A percentile compares a stretch with the other conserved stretches of the same genome.
These are phyloP conservation scores for Pollachius pollachius DNA, from an alignment of 2,113 vertebrate species.

Conservation along the genomic window DNA sequence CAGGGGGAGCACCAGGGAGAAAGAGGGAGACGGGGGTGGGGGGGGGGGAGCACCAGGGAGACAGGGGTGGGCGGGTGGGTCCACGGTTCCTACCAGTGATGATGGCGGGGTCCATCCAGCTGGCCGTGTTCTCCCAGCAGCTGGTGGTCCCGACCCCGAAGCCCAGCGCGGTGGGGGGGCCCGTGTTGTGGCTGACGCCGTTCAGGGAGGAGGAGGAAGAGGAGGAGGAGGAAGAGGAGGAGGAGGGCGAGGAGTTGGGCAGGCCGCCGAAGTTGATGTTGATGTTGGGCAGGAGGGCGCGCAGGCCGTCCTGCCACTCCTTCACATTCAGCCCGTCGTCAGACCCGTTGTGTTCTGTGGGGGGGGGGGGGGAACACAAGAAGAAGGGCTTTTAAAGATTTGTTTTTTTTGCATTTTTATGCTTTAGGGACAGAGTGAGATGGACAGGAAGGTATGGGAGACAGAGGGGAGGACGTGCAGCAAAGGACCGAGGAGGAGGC, in stretches of 20 bases:
- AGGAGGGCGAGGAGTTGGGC: slow-evolving; percentile 86
- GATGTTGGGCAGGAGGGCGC: slow-evolving; percentile 95
- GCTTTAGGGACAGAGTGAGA: too few relatives aligned
- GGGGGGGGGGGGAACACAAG: slow-evolving; percentile 31
- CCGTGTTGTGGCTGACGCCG: too few relatives aligned
- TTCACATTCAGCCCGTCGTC: slow-evolving; percentile 92
- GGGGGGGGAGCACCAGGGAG: neutral
- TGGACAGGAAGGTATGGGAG: too few relatives aligned
- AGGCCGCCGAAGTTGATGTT: slow-evolving; percentile 96
- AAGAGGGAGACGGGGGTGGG: neutral
- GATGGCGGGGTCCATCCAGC: slow-evolving; percentile 96
- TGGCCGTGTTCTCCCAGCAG: slow-evolving; percentile 87
- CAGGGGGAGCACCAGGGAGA: too few relatives aligned
- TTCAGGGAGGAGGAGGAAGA: slow-evolving; percentile 56
- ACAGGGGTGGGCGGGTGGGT: slow-evolving; percentile 41
- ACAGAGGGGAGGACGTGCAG: too few relatives aligned
- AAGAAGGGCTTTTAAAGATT: neutral
- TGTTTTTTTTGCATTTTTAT: too few relatives aligned
- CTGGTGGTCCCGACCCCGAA: slow-evolving; percentile 76
- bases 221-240: slow-evolving; percentile 72
- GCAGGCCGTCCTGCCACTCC: slow-evolving; percentile 94
- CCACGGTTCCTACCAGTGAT: slow-evolving; percentile 82
- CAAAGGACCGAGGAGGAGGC: too few relatives aligned
- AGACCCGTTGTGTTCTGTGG: slow-evolving; percentile 87
- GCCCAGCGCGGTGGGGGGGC: slow-evolving; percentile 82